Conservation (phyloP, 2,888 invertebrate species). For the Globia sparganii region DNA sequence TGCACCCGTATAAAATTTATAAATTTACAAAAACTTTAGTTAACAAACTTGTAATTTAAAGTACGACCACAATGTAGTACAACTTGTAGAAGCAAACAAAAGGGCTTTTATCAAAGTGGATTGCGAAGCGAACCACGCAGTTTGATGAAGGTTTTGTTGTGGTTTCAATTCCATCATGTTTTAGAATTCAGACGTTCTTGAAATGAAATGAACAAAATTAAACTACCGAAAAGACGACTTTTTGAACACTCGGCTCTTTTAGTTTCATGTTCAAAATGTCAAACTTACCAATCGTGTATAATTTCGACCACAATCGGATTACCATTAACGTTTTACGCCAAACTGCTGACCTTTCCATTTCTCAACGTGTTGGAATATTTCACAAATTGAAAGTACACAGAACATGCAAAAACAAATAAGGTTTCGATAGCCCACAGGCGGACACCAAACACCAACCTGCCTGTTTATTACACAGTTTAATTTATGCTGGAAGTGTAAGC, state of each 20-base stretch:
- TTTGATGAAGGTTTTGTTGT: constrained; percentile 53
- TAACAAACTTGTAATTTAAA: constrained; percentile 37
- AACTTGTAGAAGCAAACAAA: constrained; percentile 38
- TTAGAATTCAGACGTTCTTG: constrained; percentile 26
- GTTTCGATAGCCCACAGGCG: constrained; percentile 14
- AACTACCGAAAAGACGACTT: constrained; percentile 3
- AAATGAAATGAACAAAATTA: constrained; percentile 11
- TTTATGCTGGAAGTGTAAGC: constrained; percentile 5
- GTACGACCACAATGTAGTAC: constrained; percentile 39
- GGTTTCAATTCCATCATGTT: constrained; percentile 45
- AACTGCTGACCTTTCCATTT: constrained; percentile 48
- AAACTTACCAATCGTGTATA: constrained; percentile 17
- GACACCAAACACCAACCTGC: neutral
- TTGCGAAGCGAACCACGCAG: constrained; percentile 29
- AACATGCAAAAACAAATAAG: constrained; percentile 40
- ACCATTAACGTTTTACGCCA: constrained; percentile 39
- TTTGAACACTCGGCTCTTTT: constrained; percentile 3
- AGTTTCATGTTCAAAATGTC: constrained; percentile 24
- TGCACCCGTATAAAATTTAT: neutral
- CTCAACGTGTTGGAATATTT: constrained; percentile 34
- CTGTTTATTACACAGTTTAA: constrained; percentile 17
- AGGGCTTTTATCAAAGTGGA: constrained; percentile 47
- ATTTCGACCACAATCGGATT: constrained; percentile 37
- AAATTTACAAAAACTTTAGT: constrained; percentile 15
- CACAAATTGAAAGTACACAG: constrained; percentile 49